Base-by-base conservation (phyloP, 2,113 vertebrate species). In the Misgurnus mizolepis region DNA sequence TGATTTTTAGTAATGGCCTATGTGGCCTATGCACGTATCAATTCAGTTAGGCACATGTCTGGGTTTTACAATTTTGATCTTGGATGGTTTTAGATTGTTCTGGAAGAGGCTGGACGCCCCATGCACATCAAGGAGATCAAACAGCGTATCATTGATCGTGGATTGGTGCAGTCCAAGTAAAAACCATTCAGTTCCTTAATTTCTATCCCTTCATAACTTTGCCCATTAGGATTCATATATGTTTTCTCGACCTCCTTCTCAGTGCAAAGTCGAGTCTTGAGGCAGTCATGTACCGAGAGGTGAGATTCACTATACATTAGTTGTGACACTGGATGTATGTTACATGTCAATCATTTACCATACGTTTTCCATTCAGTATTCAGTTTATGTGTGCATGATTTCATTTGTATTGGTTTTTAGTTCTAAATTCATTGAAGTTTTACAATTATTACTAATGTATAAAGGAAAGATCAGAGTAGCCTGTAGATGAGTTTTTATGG, bases 91-190 rank as follows among this genome's bases (percentile, higher is more conserved):
- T 64, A 94, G 94, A 94, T 94, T 45, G 92, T 94, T 10, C 86
- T 94, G 67, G 93, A 94, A 79, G 94, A 94, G 73, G 92, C 91
- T 1, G 93, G 93, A 22, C 89, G 92, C 9, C 93, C 94, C 14
- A 93, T 94, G 93, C 93, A 94, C 88, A 94, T 94, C 82, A 94
- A 94, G 78, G 94, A 94, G 82, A 94, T 94, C 56, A 94, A 94
- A 81, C 92, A 94, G 70, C 90, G 91, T 82, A 94, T 94, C 71
- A 91, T 93, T 22, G 92, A 94, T 85, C 87, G 90, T 40, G 93
- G 93, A 75, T 89, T 94, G 66, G 93, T 94, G 84, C 94, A 94
- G 64, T 94, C 94, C 27, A 94, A 94, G 94, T 94, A 92, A 4
- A 75, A 1, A 6, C 3, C 47, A 78, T 39, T 12, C 15, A 47